phyloP scores from a whole-genome alignment of 1,140 invertebrate species.

The Panulirus ornatus region DNA sequence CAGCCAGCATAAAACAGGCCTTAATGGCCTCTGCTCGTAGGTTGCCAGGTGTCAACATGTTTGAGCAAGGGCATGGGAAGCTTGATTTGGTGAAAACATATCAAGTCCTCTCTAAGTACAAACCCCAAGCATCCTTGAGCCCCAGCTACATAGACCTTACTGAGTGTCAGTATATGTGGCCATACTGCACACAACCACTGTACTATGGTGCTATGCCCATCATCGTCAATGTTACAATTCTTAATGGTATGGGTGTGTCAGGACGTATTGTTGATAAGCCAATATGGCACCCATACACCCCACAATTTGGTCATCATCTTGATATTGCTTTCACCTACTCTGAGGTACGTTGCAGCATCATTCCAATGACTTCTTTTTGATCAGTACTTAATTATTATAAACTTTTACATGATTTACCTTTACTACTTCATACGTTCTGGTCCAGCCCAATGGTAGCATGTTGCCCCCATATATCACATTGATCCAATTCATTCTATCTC shows the following conservation, averaged over 20 bases:
- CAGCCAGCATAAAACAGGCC: constrained; percentile 96
- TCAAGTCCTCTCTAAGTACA: constrained; percentile 88
- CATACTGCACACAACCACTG: constrained; percentile 96
- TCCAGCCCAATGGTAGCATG: too few species aligned
- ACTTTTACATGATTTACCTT: too few species aligned
- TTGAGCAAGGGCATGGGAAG: constrained; percentile 97
- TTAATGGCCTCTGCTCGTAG: constrained; percentile 91
- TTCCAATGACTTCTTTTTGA: too few species aligned
- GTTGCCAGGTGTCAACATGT: constrained; percentile 93
- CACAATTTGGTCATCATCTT: constrained; percentile 84
- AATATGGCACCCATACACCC: constrained; percentile 92
- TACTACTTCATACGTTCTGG: too few species aligned
- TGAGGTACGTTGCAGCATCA: constrained; percentile 79
- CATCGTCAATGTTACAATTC: constrained; percentile 94
- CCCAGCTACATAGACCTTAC: constrained; percentile 93
- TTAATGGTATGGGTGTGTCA: constrained; percentile 92
- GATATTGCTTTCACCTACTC: constrained; percentile 86
- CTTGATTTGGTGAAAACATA: constrained; percentile 92
- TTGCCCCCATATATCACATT: too few species aligned
- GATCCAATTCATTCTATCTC: too few species aligned
- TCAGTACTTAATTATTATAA: too few species aligned
- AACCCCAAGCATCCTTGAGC: constrained; percentile 87
- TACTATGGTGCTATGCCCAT: constrained; percentile 92
- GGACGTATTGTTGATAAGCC: constrained; percentile 86
- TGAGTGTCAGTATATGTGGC: constrained; percentile 98